Evolutionary conservation across 64 coral and sea anemone genomes (phyloP), one percentile per base, ranked within the genome.

Genomic region (Montipora sp.): DNA sequence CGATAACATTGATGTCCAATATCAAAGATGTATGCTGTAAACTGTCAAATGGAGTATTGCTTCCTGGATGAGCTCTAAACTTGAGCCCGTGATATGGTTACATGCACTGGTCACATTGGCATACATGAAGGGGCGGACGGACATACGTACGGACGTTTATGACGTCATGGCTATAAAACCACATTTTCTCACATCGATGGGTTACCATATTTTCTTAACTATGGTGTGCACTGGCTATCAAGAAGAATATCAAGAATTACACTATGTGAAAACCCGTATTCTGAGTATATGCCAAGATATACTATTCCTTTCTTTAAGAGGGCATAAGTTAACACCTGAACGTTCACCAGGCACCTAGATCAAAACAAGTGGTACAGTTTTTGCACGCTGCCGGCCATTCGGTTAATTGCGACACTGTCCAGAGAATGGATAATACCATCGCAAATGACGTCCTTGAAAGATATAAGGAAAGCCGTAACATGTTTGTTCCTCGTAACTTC

Each of bases 281-380:
- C 58, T 95, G 22, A 95, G 94, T 68, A 95, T 95, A 88, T 91
- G 89, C 77, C 94, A 95, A 73, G 94, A 92, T 65, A 95, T 95
- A 36, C 5, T 95, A 55, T 95, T 92, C 77, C 21, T 55, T 48
- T 89, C 69, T 81, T 87, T 49, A 14, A 79, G 53, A 73, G 88
- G 84, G 19, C 55, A 47, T 43, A 87, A 80, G n/a, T 47, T 79
- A 36, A 93, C 83, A 12, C 91, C 91, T 46, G 88, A 80, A 24
- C 68, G 6, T 93, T 82, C 91, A 93, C 49, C 91, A 93, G 61
- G 91, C 83, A 68, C 79, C 91, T 23, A 74, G 91, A 71, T 93
- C 75, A 19, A 87, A 88, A 80, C 61, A 87, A 63, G 60, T 93
- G 79, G 83, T 93, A 11, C 15, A 94, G 51, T 80, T 89, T 75